Evolutionary conservation across 2,113 vertebrate species (phyloP).

Genomic region (Catharus minimus): DNA sequence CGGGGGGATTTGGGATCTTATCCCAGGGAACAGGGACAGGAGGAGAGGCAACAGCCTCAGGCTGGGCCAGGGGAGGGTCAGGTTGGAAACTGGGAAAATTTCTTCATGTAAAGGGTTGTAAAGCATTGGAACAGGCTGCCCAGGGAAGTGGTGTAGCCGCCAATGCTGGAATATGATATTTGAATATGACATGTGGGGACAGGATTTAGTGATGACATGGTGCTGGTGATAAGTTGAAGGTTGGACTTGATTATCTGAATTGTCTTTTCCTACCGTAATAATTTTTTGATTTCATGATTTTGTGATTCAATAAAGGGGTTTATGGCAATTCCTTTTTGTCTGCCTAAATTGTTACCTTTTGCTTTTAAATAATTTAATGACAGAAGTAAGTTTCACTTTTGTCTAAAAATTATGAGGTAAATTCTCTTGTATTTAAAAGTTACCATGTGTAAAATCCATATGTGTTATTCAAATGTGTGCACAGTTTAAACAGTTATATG

Average conservation of each 20-base stretch:
- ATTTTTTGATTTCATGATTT: neutral
- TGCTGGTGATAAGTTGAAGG: rapidly evolving
- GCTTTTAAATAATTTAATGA: neutral
- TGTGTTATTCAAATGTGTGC: neutral
- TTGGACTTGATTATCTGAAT: neutral
- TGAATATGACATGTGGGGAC: neutral
- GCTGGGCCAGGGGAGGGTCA: rapidly evolving
- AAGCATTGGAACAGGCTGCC: neutral
- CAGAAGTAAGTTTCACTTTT: neutral
- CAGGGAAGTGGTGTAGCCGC: neutral
- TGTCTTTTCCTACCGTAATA: rapidly evolving
- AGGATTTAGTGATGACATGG: neutral
- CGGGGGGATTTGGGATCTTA: rapidly evolving
- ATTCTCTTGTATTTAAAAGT: neutral
- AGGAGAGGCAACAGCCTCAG: rapidly evolving
- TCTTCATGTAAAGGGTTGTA: neutral
- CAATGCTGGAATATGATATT: neutral
- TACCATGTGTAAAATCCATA: neutral
- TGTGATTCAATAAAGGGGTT: neutral
- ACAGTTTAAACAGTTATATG: neutral
- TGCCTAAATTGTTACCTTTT: neutral
- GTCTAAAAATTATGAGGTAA: neutral
- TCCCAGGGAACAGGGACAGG: neutral
- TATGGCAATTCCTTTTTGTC: neutral
- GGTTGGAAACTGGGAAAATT: neutral